Conservation (phyloP, 2,113 vertebrate genomes). For the Procapra przewalskii region DNA sequence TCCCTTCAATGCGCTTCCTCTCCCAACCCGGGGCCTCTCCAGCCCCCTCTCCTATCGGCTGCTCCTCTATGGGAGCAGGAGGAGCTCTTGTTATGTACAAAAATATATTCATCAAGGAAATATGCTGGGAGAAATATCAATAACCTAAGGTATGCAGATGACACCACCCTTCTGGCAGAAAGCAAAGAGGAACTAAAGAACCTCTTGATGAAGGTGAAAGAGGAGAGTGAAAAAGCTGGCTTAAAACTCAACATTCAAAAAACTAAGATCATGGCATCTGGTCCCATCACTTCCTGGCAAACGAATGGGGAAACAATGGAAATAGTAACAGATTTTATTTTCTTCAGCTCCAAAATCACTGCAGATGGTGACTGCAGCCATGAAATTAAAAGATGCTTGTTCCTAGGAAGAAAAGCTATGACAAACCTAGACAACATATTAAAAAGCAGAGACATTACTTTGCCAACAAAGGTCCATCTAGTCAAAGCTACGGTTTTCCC, state of each 20-base stretch:
- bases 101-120: not conserved
- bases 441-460: not conserved
- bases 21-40: not conserved
- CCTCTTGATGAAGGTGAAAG: not conserved
- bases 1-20: too few relatives aligned
- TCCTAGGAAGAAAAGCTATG: not conserved
- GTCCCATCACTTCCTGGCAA: not conserved
- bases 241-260: not conserved
- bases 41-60: fast-evolving
- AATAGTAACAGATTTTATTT: not conserved
- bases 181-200: not conserved
- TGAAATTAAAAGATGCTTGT: not conserved
- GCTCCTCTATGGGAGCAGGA: not conserved
- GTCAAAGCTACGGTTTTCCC: not conserved
- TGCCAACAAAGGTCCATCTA: not conserved
- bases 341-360: not conserved
- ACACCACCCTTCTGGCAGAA: not conserved
- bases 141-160: not conserved
- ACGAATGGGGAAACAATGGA: not conserved
- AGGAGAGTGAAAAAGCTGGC: not conserved
- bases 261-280: not conserved
- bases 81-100: not conserved
- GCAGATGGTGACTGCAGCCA: not conserved
- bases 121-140: not conserved
- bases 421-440: not conserved